Evolutionary conservation across 2,888 invertebrate genomes (phyloP), one percentile per base, ranked within the genome.

Genomic region (Antheraea yamamai): DNA sequence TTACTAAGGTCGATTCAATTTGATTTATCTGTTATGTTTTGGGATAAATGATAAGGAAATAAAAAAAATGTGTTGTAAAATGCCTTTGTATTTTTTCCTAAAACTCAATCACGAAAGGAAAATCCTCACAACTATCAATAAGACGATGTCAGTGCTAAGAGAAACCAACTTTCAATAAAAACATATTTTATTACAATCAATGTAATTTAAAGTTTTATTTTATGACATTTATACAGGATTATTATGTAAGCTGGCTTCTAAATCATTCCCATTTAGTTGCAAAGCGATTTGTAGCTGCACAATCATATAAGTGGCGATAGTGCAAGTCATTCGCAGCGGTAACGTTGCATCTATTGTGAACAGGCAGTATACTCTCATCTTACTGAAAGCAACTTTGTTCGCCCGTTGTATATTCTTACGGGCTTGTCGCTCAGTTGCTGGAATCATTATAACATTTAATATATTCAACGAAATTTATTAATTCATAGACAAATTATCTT

Each of bases 71-170:
- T 8, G 14, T 72, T 1, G 7, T 12, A 10, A 47, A 47, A 8
- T 47, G 2, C 10, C 12, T 12, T 47, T 47, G 2, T 47, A 47
- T 47, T 47, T 1, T 47, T 47, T 47, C 7, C 12, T 47, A 10
- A 47, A 47, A 47, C 47, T 47, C 47, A 8, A 2, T 47, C 0
- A 10, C 7, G 47, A 47, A 12, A 47, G 47, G 7, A 39, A 47
- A 47, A 47, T 47, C 12, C 1, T 47, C 47, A 47, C 3, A 47
- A 1, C 7, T 12, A 47, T 0, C 47, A 47, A 12, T 10, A 47
- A 47, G 12, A 91, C 26, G 91, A 77, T 77, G 90, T 85, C 47
- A 12, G 47, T 47, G 47, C 1, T 47, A 47, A 47, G 12, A 47
- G 47, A 47, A 47, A 47, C 4, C 47, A 18, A n/a, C 12, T 23